These are phyloP conservation scores for Malurus leucopterus DNA, from an alignment of 2,797 vertebrate species.

Conservation along the genomic window DNA sequence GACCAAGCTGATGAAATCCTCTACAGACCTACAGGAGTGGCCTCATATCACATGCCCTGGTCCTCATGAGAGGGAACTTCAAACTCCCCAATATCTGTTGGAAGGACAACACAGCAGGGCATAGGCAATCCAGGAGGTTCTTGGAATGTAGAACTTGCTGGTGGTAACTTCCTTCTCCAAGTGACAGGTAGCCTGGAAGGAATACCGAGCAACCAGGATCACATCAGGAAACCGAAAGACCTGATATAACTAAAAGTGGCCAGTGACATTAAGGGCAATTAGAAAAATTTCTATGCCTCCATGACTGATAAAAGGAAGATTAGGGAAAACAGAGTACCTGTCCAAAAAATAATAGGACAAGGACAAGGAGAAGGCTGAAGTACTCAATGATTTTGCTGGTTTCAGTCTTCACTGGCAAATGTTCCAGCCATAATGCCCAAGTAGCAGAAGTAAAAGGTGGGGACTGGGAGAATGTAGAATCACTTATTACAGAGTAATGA, in stretches of 20 bases:
- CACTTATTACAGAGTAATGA: not conserved
- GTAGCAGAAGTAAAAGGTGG: not conserved
- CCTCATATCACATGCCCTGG: not conserved
- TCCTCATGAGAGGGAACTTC: not conserved
- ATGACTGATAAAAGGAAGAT: not conserved
- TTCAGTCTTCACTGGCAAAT: not conserved
- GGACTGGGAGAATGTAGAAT: not conserved
- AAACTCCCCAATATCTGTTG: not conserved
- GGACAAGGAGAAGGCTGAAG: not conserved
- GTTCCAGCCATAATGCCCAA: not conserved
- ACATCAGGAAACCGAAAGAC: accelerated
- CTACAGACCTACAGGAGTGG: not conserved
- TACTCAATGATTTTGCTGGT: not conserved
- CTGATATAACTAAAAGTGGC: not conserved
- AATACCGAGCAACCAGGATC: not conserved
- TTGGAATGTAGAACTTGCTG: not conserved
- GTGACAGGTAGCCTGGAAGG: not conserved
- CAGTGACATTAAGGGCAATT: not conserved
- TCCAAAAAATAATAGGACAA: not conserved
- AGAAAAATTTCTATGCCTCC: not conserved
- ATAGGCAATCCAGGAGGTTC: not conserved
- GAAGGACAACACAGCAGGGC: not conserved
- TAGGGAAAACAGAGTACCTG: not conserved
- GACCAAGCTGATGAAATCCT: not conserved
- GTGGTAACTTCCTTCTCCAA: not conserved